A percentile compares a stretch with the other conserved stretches of the same genome.
Conservation (phyloP, 2,797 vertebrate genomes). For the Brachyrhaphis roseni region DNA sequence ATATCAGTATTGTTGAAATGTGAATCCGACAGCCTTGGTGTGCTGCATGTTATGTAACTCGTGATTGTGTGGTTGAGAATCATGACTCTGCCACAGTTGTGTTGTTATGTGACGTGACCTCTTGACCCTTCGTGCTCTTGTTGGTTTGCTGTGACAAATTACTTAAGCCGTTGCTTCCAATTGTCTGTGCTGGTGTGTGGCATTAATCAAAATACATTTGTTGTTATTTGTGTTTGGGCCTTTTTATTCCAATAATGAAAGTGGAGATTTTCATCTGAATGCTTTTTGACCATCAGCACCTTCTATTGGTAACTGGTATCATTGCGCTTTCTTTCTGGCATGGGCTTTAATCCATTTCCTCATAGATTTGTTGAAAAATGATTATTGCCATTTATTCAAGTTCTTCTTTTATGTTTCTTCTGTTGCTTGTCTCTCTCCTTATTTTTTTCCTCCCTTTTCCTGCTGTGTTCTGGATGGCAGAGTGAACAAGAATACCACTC, state of each 20-base stretch:
- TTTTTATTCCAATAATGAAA: neutral
- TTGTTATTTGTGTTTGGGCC: neutral
- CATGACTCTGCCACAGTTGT: constrained; percentile 19
- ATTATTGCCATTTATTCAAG: constrained; percentile 26
- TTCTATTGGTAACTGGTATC: constrained; percentile 1
- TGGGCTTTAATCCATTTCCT: constrained; percentile 31
- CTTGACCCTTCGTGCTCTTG: constrained; percentile 8
- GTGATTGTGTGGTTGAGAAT: constrained; percentile 21
- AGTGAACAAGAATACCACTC: constrained; percentile 87
- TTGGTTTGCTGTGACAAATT: constrained; percentile 27
- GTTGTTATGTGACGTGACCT: constrained; percentile 22
- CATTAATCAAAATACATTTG: neutral
- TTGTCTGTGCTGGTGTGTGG: constrained; percentile 22
- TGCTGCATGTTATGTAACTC: constrained; percentile 47
- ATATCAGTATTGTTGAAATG: constrained; percentile 15
- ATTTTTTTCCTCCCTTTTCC: constrained; percentile 21
- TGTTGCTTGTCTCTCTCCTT: constrained; percentile 32
- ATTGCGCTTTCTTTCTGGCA: constrained; percentile 27
- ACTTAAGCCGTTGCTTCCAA: constrained; percentile 5
- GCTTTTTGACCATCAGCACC: constrained; percentile 15
- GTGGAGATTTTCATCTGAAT: constrained; percentile 1
- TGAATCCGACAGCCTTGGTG: constrained; percentile 24
- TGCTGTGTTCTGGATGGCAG: constrained; percentile 72
- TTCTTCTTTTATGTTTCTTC: constrained; percentile 28
- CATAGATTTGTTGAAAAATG: neutral